Conservation (phyloP, 2,113 vertebrate species). For the Dipodomys ordii region DNA sequence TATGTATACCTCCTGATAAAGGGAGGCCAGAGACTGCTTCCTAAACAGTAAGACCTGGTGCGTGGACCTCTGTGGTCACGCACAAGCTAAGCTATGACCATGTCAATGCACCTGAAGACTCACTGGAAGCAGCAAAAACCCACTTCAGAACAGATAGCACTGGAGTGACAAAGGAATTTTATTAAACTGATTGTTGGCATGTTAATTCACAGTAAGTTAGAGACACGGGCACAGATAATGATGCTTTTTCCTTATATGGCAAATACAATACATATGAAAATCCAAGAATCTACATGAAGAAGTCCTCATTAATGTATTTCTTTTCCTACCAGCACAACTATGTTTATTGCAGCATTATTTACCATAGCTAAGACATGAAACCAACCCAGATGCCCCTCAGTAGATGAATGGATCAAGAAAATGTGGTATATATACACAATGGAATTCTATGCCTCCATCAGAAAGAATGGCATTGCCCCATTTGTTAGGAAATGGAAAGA, state of each 20-base stretch:
- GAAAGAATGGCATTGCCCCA: no score
- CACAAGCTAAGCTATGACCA: constrained; percentile 33
- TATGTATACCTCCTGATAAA: background rate
- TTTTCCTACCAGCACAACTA: background rate
- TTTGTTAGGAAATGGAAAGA: no score
- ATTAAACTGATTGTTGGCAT: background rate
- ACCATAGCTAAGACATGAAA: no score
- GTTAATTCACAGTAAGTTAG: background rate
- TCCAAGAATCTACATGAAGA: constrained; percentile 19
- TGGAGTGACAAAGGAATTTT: background rate
- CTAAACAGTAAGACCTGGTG: background rate
- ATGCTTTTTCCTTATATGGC: background rate
- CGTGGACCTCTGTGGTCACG: background rate
- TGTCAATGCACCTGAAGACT: constrained; percentile 27
- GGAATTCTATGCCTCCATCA: no score
- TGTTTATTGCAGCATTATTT: no score
- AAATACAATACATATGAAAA: constrained; percentile 38
- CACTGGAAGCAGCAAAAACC: background rate
- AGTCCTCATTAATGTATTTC: background rate
- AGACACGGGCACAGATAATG: background rate
- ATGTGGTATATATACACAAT: no score
- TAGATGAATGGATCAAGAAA: no score
- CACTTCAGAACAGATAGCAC: background rate
- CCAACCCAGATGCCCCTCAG: no score
- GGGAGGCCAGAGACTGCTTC: constrained; percentile 25